Evolutionary conservation across 2,888 invertebrate species (phyloP).

Genomic region (Acleris emargana): DNA sequence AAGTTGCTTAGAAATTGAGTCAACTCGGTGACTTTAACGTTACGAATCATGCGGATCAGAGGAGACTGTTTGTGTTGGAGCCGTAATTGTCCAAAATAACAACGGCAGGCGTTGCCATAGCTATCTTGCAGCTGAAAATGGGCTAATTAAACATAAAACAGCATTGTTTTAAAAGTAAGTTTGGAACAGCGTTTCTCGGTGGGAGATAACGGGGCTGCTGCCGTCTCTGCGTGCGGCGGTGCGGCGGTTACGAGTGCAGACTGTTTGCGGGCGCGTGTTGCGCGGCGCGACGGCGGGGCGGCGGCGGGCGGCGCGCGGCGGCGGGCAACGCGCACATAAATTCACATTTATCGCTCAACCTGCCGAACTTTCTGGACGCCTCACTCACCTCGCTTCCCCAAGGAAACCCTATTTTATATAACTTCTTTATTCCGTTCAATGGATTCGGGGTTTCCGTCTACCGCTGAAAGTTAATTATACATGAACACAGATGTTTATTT

Average conservation of each 20-base stretch:
- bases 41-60: slow-evolving; percentile 12
- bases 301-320: slow-evolving; percentile 38
- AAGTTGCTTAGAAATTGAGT: slow-evolving; percentile 22
- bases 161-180: slow-evolving; percentile 24
- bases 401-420: slow-evolving; percentile 74
- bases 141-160: slow-evolving; percentile 13
- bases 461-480: slow-evolving; percentile 63
- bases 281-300: slow-evolving; percentile 38
- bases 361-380: slow-evolving; percentile 77
- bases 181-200: slow-evolving; percentile 11
- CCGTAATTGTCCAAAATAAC: too few species aligned
- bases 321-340: slow-evolving; percentile 69
- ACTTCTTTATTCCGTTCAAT: slow-evolving; percentile 66
- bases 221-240: slow-evolving; percentile 44
- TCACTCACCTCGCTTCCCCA: slow-evolving; percentile 61
- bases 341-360: slow-evolving; percentile 75
- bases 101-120: neutral
- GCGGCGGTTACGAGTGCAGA: slow-evolving; percentile 58
- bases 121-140: too few species aligned
- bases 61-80: too few species aligned
- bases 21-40: slow-evolving; percentile 13
- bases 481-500: slow-evolving; percentile 39
- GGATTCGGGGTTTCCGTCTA: slow-evolving; percentile 53
- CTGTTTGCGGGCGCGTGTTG: slow-evolving; percentile 47
- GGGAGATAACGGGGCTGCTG: slow-evolving; percentile 22